Conservation (phyloP, 2,797 vertebrate genomes). For the Neomorphus geoffroyi region DNA sequence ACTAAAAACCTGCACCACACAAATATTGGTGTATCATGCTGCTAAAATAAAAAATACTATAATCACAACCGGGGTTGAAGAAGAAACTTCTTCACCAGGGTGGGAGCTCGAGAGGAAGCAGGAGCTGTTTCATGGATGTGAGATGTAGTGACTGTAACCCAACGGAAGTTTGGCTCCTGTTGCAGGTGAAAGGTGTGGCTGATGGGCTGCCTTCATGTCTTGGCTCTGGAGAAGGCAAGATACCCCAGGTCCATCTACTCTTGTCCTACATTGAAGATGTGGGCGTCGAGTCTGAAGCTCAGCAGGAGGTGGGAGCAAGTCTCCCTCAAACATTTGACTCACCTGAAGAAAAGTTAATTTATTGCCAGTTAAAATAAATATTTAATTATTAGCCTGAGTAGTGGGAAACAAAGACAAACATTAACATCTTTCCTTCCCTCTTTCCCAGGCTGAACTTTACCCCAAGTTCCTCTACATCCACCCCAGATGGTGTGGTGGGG, state of each 20-base stretch:
- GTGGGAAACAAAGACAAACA: neutral
- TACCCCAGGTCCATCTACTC: neutral
- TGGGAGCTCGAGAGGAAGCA: neutral
- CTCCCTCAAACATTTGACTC: neutral
- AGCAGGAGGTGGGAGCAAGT: neutral
- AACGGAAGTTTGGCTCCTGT: neutral
- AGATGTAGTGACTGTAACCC: neutral
- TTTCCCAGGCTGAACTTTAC: neutral
- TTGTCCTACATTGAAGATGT: neutral
- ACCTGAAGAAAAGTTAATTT: neutral
- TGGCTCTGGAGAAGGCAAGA: neutral
- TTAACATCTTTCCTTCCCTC: rapidly evolving
- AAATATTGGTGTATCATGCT: neutral
- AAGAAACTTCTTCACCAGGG: neutral
- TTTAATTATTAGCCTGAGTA: neutral
- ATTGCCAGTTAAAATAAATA: neutral
- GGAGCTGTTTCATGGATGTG: neutral
- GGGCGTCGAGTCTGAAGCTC: neutral
- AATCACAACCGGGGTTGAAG: neutral
- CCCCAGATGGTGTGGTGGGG: rapidly evolving
- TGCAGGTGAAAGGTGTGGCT: neutral
- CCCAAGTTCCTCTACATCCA: neutral
- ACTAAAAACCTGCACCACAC: neutral
- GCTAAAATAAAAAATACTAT: neutral
- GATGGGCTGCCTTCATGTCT: neutral